Conservation (phyloP, 1,140 invertebrate genomes). For the Phymastichus coffea region DNA sequence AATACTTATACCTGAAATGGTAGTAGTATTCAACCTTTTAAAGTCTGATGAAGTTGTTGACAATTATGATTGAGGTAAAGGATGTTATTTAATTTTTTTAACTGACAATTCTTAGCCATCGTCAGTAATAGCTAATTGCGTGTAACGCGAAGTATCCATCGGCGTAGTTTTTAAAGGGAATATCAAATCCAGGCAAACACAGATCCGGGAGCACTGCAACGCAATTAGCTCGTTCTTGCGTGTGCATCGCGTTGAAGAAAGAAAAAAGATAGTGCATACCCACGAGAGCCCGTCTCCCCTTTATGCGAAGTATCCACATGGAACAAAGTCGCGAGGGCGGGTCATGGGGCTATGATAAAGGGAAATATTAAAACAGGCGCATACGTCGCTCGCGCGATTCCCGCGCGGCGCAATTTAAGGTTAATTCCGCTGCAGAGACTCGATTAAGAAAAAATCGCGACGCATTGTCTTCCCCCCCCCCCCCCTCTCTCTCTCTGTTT, state of each 20-base stretch:
- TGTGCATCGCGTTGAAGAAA: constrained; percentile 1
- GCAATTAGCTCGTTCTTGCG: constrained; percentile 14
- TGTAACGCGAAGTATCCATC: too few species aligned
- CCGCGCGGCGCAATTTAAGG: constrained; percentile 51
- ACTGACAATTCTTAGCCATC: too few species aligned
- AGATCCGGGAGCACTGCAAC: neutral
- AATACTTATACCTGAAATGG: too few species aligned
- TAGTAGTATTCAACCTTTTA: too few species aligned
- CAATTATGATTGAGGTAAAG: too few species aligned
- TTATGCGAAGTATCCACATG: constrained; percentile 1
- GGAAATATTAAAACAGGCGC: constrained; percentile 12
- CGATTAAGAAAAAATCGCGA: constrained; percentile 51
- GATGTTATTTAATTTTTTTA: too few species aligned
- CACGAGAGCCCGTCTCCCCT: neutral
- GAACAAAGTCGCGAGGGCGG: neutral
- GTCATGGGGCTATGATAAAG: neutral
- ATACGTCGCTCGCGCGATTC: constrained; percentile 20
- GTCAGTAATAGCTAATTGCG: too few species aligned
- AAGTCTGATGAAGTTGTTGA: too few species aligned
- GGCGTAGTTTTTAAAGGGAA: too few species aligned
- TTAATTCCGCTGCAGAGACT: constrained; percentile 54
- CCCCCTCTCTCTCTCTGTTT: too few species aligned
- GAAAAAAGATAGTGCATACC: constrained; percentile 12
- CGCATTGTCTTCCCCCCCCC: constrained; percentile 53
- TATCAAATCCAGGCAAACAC: neutral